Conservation (phyloP, 2,888 invertebrate species). For the Corbicula japonica region DNA sequence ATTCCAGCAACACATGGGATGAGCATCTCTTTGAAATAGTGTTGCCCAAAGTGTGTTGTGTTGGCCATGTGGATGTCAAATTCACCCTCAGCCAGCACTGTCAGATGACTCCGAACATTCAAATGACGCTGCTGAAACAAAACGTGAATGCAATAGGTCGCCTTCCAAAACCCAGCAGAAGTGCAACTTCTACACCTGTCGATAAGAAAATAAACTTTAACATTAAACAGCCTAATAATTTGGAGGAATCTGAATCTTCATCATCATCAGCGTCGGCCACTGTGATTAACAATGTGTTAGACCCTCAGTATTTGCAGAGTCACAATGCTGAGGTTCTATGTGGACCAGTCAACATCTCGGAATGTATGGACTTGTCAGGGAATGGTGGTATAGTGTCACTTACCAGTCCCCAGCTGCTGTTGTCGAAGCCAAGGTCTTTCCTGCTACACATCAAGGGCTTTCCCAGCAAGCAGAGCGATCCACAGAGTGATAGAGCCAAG, state of each 20-base stretch:
- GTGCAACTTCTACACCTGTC: slow-evolving; percentile 55
- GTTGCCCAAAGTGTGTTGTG: slow-evolving; percentile 91
- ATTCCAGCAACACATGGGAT: slow-evolving; percentile 93
- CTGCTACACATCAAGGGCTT: slow-evolving; percentile 84
- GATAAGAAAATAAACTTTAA: slow-evolving; percentile 72
- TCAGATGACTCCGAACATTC: slow-evolving; percentile 92
- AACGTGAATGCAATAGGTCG: slow-evolving; percentile 89
- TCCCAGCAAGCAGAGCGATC: slow-evolving; percentile 69
- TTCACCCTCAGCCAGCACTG: slow-evolving; percentile 94
- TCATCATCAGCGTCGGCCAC: slow-evolving; percentile 39
- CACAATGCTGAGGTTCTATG: slow-evolving; percentile 96
- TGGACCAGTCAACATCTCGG: slow-evolving; percentile 94
- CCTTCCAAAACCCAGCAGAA: slow-evolving; percentile 84
- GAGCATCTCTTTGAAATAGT: slow-evolving; percentile 97
- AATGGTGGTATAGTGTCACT: slow-evolving; percentile 94
- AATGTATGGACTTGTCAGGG: slow-evolving; percentile 94
- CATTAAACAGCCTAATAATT: slow-evolving; percentile 35
- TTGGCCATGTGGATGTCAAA: slow-evolving; percentile 96
- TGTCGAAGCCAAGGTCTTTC: slow-evolving; percentile 83
- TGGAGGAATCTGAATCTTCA: slow-evolving; percentile 45
- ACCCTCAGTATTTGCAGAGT: slow-evolving; percentile 92
- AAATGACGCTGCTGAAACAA: slow-evolving; percentile 91
- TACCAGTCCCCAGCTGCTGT: slow-evolving; percentile 90
- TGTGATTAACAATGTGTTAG: slow-evolving; percentile 74
- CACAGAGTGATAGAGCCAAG: slow-evolving; percentile 66